Base-by-base conservation (phyloP, 2,113 vertebrate species). In the Cyphomyrus plagiostoma region DNA sequence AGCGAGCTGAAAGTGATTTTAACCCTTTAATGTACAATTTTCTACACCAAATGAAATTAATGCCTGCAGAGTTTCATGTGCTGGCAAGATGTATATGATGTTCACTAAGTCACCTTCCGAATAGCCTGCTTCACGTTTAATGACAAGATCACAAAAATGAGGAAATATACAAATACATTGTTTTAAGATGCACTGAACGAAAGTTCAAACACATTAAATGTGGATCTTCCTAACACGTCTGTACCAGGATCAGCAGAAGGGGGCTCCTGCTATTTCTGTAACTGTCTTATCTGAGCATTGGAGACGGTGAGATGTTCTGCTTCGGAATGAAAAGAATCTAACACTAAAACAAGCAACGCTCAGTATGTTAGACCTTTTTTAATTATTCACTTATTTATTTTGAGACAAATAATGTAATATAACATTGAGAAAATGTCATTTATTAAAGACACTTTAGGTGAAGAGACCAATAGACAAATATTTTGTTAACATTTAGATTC, bases 251-350 rank as follows among this genome's bases (percentile, higher is more conserved):
- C 26, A 21, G 50, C 9, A 21, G 26, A 66, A 23, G 42, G 42
- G 4, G 1, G 30, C 49, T 26, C 13, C n/a, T 48, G 82, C 83
- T 49, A 70, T 89, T 86, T 86, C 58, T 89, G 45, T 26, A 86
- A 89, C 42, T 49, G 42, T 17, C 89, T 89, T 89, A 86, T 86
- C 83, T 85, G 82, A 35, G 30, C 7, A 86, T 46, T 84, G 42
- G 46, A 89, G 53, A 66, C 30, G 19, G 17, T 89, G 83, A 70
- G 46, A 70, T 86, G 83, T 66, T 21, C 53, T 86, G 42, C 52
- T 49, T 86, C 48, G 83, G 89, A 70, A 89, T 89, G 89, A 89
- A 70, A 89, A 53, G 56, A 86, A 89, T 89, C 70, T 26, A 50
- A 19, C 15, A 30, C 21, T 58, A 53, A 19, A 88, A 11, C 19